A percentile compares a stretch with the other conserved stretches of the same genome.
These are phyloP conservation scores for Cyprinodon diabolis DNA, from an alignment of 2,797 vertebrate species.

Conservation along the genomic window DNA sequence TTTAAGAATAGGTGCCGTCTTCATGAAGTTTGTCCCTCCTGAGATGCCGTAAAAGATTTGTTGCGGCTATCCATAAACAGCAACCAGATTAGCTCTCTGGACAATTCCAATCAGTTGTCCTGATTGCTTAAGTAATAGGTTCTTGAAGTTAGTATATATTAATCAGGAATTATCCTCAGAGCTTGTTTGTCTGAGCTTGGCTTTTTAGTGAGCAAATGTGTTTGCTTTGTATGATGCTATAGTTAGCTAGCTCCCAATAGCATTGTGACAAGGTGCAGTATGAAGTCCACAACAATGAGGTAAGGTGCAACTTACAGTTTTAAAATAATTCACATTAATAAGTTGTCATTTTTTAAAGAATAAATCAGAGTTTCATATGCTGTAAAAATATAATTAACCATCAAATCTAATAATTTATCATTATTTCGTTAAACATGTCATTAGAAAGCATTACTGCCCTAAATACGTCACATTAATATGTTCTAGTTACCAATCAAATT, in stretches of 20 bases:
- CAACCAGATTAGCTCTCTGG: slow-evolving; percentile 47
- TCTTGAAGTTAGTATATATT: not conserved
- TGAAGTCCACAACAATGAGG: slow-evolving; percentile 66
- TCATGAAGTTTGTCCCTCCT: slow-evolving; percentile 40
- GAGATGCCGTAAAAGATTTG: slow-evolving; percentile 58
- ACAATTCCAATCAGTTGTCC: slow-evolving; percentile 7
- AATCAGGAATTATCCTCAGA: not conserved
- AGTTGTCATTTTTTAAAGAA: not conserved
- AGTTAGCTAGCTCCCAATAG: slow-evolving; percentile 49
- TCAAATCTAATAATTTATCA: not conserved
- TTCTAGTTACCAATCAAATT: not conserved
- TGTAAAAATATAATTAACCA: not conserved
- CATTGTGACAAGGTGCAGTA: slow-evolving; percentile 61
- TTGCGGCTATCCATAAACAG: slow-evolving; percentile 62
- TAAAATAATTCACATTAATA: not conserved
- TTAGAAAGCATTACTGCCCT: not conserved
- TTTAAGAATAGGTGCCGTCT: not conserved
- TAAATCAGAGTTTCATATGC: not conserved
- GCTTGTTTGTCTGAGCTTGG: not conserved
- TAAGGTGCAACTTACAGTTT: slow-evolving; percentile 42
- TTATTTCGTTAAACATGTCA: not conserved
- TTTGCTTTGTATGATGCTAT: slow-evolving; percentile 41
- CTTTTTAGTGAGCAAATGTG: slow-evolving; percentile 3
- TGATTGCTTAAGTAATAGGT: not conserved
- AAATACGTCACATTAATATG: not conserved